These are phyloP conservation scores for Vannuccia rotundouncinata DNA, from an alignment of 2,888 invertebrate species.

Conservation along the genomic window DNA sequence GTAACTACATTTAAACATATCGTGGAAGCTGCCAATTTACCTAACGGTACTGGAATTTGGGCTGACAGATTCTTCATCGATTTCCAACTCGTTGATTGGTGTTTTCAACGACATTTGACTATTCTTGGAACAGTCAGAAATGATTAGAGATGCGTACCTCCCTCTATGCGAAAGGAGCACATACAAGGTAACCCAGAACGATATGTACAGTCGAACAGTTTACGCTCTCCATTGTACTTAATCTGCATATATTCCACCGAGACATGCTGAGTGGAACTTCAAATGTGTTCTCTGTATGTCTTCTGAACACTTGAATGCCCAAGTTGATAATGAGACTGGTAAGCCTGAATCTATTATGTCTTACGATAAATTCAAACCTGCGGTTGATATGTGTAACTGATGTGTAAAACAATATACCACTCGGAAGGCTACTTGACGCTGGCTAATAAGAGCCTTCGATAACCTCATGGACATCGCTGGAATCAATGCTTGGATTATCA, in stretches of 20 bases:
- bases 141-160: constrained; percentile 4
- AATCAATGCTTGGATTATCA: constrained; percentile 8
- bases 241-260: background rate
- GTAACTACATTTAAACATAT: background rate
- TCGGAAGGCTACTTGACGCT: background rate
- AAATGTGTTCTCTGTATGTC: background rate
- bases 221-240: background rate
- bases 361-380: constrained; percentile 2
- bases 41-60: background rate
- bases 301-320: constrained; percentile 5
- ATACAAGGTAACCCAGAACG: background rate
- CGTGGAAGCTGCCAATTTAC: background rate
- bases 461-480: background rate
- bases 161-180: too few species aligned
- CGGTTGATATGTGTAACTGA: background rate
- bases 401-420: constrained; percentile 18
- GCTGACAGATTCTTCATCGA: background rate
- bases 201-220: background rate
- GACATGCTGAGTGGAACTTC: background rate
- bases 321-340: background rate
- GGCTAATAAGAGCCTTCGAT: background rate
- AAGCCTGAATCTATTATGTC: background rate
- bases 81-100: background rate
- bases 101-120: background rate
- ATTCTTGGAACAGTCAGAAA: constrained; percentile 7